Conservation (phyloP, 2,888 invertebrate species). For the Polyploca ridens region DNA sequence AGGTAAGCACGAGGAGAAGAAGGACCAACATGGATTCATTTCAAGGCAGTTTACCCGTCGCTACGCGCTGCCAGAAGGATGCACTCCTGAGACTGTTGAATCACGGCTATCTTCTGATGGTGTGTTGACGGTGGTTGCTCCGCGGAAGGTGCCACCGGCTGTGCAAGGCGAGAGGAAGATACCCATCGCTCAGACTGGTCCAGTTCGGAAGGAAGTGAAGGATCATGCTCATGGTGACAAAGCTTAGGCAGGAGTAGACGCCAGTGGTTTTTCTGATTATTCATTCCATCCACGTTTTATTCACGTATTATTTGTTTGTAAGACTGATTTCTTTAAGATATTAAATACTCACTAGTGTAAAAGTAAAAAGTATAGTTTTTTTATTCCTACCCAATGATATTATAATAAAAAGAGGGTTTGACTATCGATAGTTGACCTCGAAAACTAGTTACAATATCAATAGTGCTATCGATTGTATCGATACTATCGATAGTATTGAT, state of each 20-base stretch:
- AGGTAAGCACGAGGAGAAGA: slow-evolving; percentile 91
- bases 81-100: slow-evolving; percentile 87
- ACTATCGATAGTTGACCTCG: no score
- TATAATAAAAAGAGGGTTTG: no score
- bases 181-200: slow-evolving; percentile 86
- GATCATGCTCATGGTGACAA: slow-evolving; percentile 75
- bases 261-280: slow-evolving; percentile 14
- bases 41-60: slow-evolving; percentile 90
- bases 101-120: slow-evolving; percentile 91
- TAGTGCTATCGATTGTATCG: no score
- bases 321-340: slow-evolving; percentile 41
- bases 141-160: slow-evolving; percentile 65
- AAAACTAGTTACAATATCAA: no score
- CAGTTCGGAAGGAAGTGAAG: slow-evolving; percentile 81
- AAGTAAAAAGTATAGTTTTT: no score
- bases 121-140: slow-evolving; percentile 88
- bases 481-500: no score
- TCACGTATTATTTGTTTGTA: slow-evolving; percentile 15
- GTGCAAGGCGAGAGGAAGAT: slow-evolving; percentile 80
- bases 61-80: slow-evolving; percentile 90
- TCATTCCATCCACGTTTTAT: slow-evolving; percentile 31
- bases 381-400: no score
- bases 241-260: slow-evolving; percentile 27
- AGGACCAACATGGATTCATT: slow-evolving; percentile 89
- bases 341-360: slow-evolving; percentile 14